phyloP scores from a whole-genome alignment of 2,797 vertebrate genomes.

The Peromyscus eremicus region DNA sequence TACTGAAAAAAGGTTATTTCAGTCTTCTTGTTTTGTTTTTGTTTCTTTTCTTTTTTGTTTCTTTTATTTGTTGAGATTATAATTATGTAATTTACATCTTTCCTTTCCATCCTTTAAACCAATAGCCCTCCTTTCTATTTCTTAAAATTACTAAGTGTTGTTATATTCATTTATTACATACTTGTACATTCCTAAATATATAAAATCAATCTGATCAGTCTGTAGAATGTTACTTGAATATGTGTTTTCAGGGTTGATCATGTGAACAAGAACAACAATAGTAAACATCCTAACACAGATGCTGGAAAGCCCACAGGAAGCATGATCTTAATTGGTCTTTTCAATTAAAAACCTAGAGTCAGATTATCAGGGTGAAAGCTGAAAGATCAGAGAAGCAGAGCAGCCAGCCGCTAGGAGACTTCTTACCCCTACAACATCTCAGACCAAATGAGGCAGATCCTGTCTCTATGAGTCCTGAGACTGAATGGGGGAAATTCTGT shows the following conservation, averaged over 20 bases:
- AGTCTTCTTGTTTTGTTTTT: not conserved
- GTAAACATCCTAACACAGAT: not conserved
- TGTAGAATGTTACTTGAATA: not conserved
- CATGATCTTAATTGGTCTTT: too few species aligned
- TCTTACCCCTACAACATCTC: too few species aligned
- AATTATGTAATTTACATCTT: not conserved
- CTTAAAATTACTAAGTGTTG: not conserved
- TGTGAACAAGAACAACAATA: not conserved
- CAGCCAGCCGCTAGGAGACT: too few species aligned
- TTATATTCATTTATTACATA: not conserved
- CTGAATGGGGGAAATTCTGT: too few species aligned
- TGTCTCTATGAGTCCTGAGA: too few species aligned
- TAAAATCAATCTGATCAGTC: not conserved
- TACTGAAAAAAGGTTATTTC: not conserved
- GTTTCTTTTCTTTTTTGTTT: not conserved
- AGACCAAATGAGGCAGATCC: too few species aligned
- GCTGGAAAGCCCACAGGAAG: too few species aligned
- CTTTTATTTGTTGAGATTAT: not conserved
- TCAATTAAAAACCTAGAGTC: too few species aligned
- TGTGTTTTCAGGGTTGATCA: not conserved
- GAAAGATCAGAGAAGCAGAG: too few species aligned
- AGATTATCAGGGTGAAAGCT: too few species aligned
- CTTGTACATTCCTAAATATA: not conserved
- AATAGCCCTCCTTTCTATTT: not conserved
- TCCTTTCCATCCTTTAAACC: not conserved